Conservation (phyloP, 2,888 invertebrate genomes). For the Platypus cylindrus region DNA sequence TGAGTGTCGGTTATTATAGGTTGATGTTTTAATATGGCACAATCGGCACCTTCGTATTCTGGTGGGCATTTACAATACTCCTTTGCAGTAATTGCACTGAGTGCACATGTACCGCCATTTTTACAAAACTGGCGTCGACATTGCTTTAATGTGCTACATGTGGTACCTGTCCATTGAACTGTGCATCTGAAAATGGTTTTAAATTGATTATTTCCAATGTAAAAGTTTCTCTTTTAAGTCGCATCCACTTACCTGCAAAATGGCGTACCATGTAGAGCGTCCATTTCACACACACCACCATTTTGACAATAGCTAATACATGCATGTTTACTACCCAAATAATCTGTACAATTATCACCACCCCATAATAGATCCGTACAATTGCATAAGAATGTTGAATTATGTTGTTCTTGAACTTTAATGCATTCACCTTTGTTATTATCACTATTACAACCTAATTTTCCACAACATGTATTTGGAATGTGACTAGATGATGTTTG, state of each 20-base stretch:
- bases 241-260: conserved; percentile 33
- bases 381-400: conserved; percentile 6
- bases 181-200: conserved; percentile 38
- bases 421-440: conserved; percentile 11
- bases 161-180: conserved; percentile 43
- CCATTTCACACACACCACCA: conserved; percentile 45
- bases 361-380: conserved; percentile 7
- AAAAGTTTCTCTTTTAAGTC: no score
- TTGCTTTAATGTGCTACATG: conserved; percentile 42
- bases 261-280: conserved; percentile 37
- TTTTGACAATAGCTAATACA: conserved; percentile 46
- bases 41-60: conserved; percentile 32
- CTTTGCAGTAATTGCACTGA: conserved; percentile 25
- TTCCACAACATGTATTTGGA: conserved; percentile 6
- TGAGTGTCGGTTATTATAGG: conserved; percentile 9
- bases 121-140: conserved; percentile 39
- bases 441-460: conserved; percentile 11
- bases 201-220: no score
- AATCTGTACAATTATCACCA: conserved; percentile 8
- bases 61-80: conserved; percentile 36
- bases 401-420: background rate
- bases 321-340: conserved; percentile 40
- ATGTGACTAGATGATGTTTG: conserved; percentile 24
- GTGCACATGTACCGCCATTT: conserved; percentile 41
- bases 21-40: conserved; percentile 5